Evolutionary conservation across 2,888 invertebrate genomes (phyloP).

Genomic region (Heliconius erato): DNA sequence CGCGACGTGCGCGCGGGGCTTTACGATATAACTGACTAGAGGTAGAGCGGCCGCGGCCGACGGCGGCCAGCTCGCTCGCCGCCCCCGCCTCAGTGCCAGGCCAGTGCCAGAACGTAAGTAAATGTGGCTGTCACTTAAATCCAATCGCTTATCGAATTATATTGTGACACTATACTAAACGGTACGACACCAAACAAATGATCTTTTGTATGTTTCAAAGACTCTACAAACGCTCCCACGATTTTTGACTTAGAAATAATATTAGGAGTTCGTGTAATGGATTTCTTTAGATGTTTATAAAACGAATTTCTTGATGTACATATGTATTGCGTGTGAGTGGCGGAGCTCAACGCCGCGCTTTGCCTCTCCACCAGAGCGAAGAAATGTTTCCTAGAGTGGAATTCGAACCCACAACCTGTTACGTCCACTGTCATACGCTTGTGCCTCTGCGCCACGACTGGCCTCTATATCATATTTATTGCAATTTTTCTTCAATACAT

Average conservation of each 20-base stretch:
- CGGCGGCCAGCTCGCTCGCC: constrained; percentile 52
- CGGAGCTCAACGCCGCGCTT: too few species aligned
- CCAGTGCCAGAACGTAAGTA: constrained; percentile 51
- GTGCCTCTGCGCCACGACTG: too few species aligned
- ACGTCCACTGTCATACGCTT: too few species aligned
- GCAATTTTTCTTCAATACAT: not conserved
- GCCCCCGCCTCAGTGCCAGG: constrained; percentile 62
- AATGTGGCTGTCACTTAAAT: constrained; percentile 61
- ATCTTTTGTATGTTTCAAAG: constrained; percentile 63
- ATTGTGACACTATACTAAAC: constrained; percentile 67
- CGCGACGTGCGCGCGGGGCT: constrained; percentile 74
- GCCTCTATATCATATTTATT: not conserved
- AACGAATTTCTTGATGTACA: too few species aligned
- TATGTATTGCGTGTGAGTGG: too few species aligned
- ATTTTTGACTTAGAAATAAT: constrained; percentile 65
- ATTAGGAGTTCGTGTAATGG: constrained; percentile 54
- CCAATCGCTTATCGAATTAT: constrained; percentile 78
- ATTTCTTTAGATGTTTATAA: constrained; percentile 30
- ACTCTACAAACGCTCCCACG: constrained; percentile 68
- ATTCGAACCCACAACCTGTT: too few species aligned
- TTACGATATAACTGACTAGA: constrained; percentile 76
- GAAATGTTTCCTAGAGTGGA: too few species aligned
- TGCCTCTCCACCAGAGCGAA: too few species aligned
- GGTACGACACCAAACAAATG: constrained; percentile 69
- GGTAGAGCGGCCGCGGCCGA: constrained; percentile 30